A percentile compares a stretch with the other conserved stretches of the same genome.
Evolutionary conservation across 2,113 vertebrate genomes (phyloP).

Genomic region (Ceyx margarethae): DNA sequence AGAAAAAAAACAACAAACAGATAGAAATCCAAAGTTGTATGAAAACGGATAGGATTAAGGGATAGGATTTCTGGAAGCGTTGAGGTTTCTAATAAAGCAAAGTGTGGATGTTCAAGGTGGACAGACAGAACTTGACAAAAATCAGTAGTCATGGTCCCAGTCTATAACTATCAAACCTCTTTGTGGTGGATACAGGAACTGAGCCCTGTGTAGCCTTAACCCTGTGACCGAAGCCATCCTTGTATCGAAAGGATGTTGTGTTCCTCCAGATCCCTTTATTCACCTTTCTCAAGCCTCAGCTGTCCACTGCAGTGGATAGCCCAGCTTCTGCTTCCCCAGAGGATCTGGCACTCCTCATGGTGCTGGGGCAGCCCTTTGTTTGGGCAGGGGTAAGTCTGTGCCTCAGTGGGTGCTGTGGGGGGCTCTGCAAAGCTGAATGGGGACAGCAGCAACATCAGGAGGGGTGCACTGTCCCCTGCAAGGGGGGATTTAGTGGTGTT

Average conservation of each 20-base stretch:
- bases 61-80: background rate
- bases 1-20: background rate
- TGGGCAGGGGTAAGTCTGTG: background rate
- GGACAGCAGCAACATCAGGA: background rate
- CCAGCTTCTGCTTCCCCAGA: background rate
- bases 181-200: fast-evolving
- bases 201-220: background rate
- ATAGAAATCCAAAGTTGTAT: background rate
- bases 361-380: background rate
- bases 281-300: background rate
- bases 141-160: background rate
- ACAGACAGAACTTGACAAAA: background rate
- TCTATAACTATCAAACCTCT: too few species aligned
- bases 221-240: background rate
- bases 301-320: background rate
- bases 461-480: background rate
- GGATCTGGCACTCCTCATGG: fast-evolving
- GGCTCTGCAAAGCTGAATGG: background rate
- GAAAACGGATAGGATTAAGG: background rate
- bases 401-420: background rate
- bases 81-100: background rate
- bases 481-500: background rate
- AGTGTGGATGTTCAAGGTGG: background rate
- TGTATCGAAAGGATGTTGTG: fast-evolving
- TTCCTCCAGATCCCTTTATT: background rate